Evolutionary conservation across 2,888 invertebrate genomes (phyloP).

Genomic region (Tiliacea aurago): DNA sequence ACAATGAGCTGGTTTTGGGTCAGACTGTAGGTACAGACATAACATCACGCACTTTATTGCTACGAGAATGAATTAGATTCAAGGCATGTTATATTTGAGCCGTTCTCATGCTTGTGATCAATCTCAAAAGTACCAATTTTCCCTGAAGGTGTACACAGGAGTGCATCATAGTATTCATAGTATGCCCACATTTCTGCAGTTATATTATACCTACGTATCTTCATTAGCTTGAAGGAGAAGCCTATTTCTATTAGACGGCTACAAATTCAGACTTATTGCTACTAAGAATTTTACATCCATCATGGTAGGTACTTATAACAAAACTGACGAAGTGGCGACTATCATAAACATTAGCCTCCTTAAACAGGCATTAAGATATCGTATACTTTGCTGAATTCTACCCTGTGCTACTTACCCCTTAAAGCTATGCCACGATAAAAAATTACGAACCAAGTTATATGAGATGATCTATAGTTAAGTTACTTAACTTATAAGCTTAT

Average conservation of each 20-base stretch:
- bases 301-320: no score
- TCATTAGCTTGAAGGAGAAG: no score
- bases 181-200: background rate
- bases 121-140: background rate
- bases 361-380: no score
- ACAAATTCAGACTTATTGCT: background rate
- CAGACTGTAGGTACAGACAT: slow-evolving; percentile 36
- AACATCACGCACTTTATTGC: slow-evolving; percentile 22
- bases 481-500: slow-evolving; percentile 1
- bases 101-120: background rate
- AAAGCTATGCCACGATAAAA: background rate
- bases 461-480: background rate
- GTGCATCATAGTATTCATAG: background rate
- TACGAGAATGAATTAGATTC: background rate
- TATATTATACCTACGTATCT: no score
- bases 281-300: no score
- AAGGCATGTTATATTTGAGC: background rate
- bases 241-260: background rate
- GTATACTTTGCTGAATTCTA: background rate
- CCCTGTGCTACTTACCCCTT: background rate
- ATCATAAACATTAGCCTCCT: background rate
- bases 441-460: background rate
- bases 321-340: background rate
- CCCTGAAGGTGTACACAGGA: no score
- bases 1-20: slow-evolving; percentile 48